These are phyloP conservation scores for Chrysolina haemoptera DNA, from an alignment of 2,888 invertebrate genomes.

Conservation along the genomic window DNA sequence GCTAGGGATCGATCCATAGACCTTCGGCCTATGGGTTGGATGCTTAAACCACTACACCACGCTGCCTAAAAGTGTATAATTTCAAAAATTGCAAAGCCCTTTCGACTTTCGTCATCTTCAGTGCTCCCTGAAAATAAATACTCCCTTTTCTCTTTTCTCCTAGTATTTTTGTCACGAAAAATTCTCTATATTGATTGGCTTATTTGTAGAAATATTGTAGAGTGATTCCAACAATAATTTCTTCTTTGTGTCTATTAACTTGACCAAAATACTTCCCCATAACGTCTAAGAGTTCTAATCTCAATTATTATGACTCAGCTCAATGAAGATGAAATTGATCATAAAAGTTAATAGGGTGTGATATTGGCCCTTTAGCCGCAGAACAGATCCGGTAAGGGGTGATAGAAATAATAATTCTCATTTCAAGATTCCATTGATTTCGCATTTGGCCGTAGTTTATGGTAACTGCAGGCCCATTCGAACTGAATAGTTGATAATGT, in stretches of 20 bases:
- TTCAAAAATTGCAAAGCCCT: no score
- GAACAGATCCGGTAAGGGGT: slow-evolving; percentile 33
- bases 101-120: no score
- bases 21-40: no score
- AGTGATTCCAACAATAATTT: no score
- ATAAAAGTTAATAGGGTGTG: slow-evolving; percentile 44
- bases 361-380: slow-evolving; percentile 41
- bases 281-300: slow-evolving; percentile 24
- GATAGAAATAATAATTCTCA: slow-evolving; percentile 39
- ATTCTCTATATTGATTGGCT: no score
- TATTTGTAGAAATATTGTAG: no score
- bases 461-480: slow-evolving; percentile 16
- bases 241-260: not conserved
- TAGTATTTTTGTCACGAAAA: no score
- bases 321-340: slow-evolving; percentile 37
- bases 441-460: slow-evolving; percentile 28
- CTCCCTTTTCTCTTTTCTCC: no score
- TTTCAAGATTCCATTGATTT: slow-evolving; percentile 32
- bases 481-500: slow-evolving; percentile 12
- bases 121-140: no score
- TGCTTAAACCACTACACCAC: no score
- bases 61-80: no score
- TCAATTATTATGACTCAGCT: slow-evolving; percentile 36
- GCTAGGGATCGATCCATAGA: no score
- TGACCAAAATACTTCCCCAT: not conserved